Evolutionary conservation across 2,888 invertebrate species (phyloP).

Genomic region (Drepanosiphum platanoidis): DNA sequence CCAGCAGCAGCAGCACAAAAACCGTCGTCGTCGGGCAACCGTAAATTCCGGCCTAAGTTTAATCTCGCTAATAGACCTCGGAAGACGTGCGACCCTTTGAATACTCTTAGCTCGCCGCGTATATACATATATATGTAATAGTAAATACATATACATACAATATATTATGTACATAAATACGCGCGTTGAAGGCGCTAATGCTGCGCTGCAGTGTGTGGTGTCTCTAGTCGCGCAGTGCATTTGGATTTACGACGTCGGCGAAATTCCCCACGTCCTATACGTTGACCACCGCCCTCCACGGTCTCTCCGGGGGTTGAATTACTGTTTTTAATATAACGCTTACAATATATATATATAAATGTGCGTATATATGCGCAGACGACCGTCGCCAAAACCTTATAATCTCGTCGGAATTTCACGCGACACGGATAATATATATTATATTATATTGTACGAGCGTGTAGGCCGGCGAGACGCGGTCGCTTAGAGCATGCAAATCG

Average conservation of each 20-base stretch:
- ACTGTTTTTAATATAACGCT: constrained; percentile 57
- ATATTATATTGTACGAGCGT: too few relatives aligned
- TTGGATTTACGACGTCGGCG: constrained; percentile 47
- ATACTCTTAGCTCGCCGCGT: constrained; percentile 5
- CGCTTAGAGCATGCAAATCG: constrained; percentile 19
- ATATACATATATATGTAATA: background rate
- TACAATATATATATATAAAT: too few relatives aligned
- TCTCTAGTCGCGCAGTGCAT: background rate
- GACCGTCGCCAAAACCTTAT: background rate
- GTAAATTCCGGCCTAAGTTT: constrained; percentile 49
- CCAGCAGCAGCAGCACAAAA: background rate
- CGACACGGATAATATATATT: background rate
- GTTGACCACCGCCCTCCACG: constrained; percentile 45
- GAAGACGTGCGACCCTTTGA: constrained; percentile 29
- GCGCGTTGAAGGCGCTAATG: background rate
- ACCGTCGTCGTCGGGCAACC: background rate
- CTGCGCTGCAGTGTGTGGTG: background rate
- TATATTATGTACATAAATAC: too few relatives aligned
- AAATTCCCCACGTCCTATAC: constrained; percentile 46
- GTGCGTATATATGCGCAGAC: too few relatives aligned
- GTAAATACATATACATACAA: too few relatives aligned
- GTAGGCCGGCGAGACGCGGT: background rate
- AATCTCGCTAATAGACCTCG: constrained; percentile 59
- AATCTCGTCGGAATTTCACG: constrained; percentile 43
- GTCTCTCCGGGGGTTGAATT: constrained; percentile 49